Evolutionary conservation across 2,888 invertebrate species (phyloP).

Genomic region (Phortica magna): DNA sequence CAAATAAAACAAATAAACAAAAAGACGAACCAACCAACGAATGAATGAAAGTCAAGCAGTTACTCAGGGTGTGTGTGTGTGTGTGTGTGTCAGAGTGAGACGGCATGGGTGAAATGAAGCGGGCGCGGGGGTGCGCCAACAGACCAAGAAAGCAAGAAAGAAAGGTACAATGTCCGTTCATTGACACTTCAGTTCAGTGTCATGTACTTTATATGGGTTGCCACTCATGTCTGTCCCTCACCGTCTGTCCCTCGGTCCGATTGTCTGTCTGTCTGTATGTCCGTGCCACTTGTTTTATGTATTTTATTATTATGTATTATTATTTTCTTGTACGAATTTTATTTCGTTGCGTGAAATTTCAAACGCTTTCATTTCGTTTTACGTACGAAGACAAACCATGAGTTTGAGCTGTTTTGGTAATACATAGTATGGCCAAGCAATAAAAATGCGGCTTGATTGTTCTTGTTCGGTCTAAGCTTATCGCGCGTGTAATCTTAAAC

Average conservation of each 20-base stretch:
- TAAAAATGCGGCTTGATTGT: too few species aligned
- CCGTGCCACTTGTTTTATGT: constrained; percentile 26
- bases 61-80: background rate
- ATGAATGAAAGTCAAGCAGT: constrained; percentile 7
- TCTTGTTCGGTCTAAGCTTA: too few species aligned
- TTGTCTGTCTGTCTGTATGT: constrained; percentile 34
- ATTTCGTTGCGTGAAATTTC: too few species aligned
- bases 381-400: too few species aligned
- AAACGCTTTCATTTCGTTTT: too few species aligned
- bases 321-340: background rate
- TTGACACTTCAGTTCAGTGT: constrained; percentile 61
- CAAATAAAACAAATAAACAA: constrained; percentile 14
- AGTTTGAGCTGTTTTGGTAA: too few species aligned
- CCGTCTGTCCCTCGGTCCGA: background rate
- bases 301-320: constrained; percentile 5
- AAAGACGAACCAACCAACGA: background rate
- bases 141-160: constrained; percentile 44
- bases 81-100: background rate
- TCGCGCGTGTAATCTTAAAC: too few species aligned
- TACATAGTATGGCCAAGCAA: too few species aligned
- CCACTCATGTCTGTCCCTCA: constrained; percentile 8
- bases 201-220: background rate
- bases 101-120: background rate
- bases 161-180: constrained; percentile 71
- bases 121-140: background rate